These are phyloP conservation scores for Heliconius ismenius DNA, from an alignment of 2,888 invertebrate species.

Conservation along the genomic window DNA sequence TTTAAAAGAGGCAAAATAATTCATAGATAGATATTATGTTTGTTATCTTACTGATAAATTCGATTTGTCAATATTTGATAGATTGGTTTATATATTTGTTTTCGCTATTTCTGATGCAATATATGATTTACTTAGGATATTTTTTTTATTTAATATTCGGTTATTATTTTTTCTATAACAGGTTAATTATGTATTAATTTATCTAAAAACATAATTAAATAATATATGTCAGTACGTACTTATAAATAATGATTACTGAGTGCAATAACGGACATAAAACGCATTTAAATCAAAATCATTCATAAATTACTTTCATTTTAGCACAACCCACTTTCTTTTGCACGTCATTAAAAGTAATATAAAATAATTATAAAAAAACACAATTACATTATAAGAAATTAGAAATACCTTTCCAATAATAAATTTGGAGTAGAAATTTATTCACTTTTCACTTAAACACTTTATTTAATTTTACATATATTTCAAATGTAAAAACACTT, in stretches of 20 bases:
- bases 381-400: background rate
- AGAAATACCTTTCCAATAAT: background rate
- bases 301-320: background rate
- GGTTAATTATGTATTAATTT: background rate
- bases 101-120: background rate
- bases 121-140: background rate
- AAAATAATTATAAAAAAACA: background rate
- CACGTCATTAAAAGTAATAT: background rate
- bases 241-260: background rate
- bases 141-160: background rate
- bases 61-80: conserved; percentile 10
- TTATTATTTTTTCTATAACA: background rate
- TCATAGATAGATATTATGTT: background rate
- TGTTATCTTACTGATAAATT: conserved; percentile 14
- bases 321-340: background rate
- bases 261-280: background rate
- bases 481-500: background rate
- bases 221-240: background rate
- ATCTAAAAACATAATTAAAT: background rate
- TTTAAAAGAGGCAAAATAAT: background rate
- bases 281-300: background rate
- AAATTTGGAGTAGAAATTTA: background rate
- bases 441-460: background rate
- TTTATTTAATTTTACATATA: background rate
- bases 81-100: background rate